Conservation (phyloP, 2,113 vertebrate genomes). For the Jacana jacana region DNA sequence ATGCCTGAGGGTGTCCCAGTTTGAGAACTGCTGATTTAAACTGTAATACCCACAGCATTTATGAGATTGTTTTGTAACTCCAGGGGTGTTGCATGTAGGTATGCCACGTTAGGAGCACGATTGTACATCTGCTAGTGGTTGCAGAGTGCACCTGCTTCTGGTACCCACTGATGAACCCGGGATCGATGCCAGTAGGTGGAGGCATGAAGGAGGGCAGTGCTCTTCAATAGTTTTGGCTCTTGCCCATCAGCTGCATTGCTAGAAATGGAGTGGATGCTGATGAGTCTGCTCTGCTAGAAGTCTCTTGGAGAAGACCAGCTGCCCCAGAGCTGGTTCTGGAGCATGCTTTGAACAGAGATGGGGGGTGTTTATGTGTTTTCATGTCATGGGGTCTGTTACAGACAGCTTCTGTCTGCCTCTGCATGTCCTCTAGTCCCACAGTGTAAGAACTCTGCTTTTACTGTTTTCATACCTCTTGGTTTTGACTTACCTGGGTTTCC, state of each 20-base stretch:
- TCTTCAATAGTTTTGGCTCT: background rate
- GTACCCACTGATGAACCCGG: background rate
- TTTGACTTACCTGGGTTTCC: background rate
- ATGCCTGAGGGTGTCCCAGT: background rate
- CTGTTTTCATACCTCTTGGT: background rate
- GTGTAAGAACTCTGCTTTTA: background rate
- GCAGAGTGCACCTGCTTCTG: background rate
- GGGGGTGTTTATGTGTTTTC: background rate
- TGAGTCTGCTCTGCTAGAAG: background rate
- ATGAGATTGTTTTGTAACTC: background rate
- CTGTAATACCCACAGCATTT: accelerated
- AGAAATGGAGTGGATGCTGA: background rate
- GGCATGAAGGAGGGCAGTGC: background rate
- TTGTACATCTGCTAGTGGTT: background rate
- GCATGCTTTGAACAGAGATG: accelerated
- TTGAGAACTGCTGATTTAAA: background rate
- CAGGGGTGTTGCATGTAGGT: too few species aligned
- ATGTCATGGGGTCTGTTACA: background rate
- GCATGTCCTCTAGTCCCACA: background rate
- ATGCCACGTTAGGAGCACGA: accelerated
- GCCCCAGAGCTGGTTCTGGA: background rate
- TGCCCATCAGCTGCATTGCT: background rate
- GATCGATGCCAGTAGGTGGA: accelerated
- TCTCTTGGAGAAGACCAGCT: background rate
- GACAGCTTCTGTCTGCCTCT: background rate